Evolutionary conservation across 2,797 vertebrate genomes (phyloP), one percentile per base, ranked within the genome.

Genomic region (Lagocephalus sceleratus): DNA sequence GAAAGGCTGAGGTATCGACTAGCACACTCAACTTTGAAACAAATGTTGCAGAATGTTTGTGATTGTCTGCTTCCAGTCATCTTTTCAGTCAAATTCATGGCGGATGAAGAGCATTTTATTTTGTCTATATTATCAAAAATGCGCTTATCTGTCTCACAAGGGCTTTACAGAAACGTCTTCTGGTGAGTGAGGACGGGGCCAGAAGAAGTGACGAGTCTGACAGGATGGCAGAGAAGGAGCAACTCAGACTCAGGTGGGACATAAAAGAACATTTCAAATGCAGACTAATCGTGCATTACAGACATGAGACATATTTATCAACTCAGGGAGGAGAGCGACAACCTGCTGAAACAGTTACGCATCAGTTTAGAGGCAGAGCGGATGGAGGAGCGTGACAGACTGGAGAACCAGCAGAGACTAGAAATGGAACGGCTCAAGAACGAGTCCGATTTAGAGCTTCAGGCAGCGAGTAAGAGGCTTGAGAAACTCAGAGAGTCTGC

Each of bases 1-100:
- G 64, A 90, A 54, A 80, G 83, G 66, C 77, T 95, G 61, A 89
- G 91, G 95, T 95, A 71, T n/a, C 63, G 12, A 32, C 11, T 8
- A 43, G 32, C 12, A 14, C 32, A 14, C 11, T 12, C 29, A 25
- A 5, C 8, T 25, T 25, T 25, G 29, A 29, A 29, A 10, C 29
- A 29, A 2, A 25, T 25, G 25, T 11, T 11, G 9, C 29, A 29
- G 5, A 29, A 3, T 7, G 1, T 29, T 11, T 7, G 1, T 29
- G 8, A 2, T 29, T 29, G 1, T 35, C 2, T 35, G 32, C 32
- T 35, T 7, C 14, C 14, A 12, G 32, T 14, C 12, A 1, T 51
- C 21, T 12, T 40, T 51, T 25, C 5, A 11, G 11, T 21, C 16
- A 16, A 14, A 21, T 15, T 39, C 41, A 9, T 19, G 17, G 11